phyloP scores from a whole-genome alignment of 2,888 invertebrate genomes.

The Drosophila picticornis region DNA sequence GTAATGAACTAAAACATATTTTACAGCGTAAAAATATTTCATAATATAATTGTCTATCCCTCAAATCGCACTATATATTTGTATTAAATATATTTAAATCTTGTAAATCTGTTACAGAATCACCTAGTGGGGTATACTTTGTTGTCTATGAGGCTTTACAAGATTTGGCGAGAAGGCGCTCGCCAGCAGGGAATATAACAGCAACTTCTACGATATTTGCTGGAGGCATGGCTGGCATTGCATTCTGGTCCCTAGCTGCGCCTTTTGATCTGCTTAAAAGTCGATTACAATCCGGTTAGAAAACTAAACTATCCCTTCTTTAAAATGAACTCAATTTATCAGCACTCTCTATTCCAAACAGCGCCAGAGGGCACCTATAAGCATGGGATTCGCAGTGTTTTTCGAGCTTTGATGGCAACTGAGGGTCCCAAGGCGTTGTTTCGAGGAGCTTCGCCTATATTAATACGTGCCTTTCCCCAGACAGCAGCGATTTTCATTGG shows the following conservation, averaged over 20 bases:
- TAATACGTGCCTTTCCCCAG: conserved; percentile 98
- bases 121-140: conserved; percentile 99
- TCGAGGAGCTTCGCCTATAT: conserved; percentile 96
- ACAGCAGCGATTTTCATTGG: conserved; percentile 99
- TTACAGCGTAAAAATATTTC: neutral
- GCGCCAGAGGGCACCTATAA: conserved; percentile 98
- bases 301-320: neutral
- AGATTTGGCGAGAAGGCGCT: conserved; percentile 89
- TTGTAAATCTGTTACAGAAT: conserved; percentile 87
- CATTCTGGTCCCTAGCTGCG: conserved; percentile 98
- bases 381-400: conserved; percentile 96
- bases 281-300: conserved; percentile 94
- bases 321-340: neutral
- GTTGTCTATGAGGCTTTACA: conserved; percentile 97
- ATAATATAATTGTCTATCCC: neutral
- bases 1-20: neutral
- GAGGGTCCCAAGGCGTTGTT: conserved; percentile 97
- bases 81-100: neutral
- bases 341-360: conserved; percentile 50
- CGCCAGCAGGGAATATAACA: conserved; percentile 81
- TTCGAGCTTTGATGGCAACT: conserved; percentile 91
- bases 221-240: conserved; percentile 98
- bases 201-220: conserved; percentile 93
- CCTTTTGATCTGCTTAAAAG: conserved; percentile 99
- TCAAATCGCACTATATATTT: no score